Evolutionary conservation across 2,888 invertebrate genomes (phyloP), one percentile per base, ranked within the genome.

Genomic region (Sussaba pulchella): DNA sequence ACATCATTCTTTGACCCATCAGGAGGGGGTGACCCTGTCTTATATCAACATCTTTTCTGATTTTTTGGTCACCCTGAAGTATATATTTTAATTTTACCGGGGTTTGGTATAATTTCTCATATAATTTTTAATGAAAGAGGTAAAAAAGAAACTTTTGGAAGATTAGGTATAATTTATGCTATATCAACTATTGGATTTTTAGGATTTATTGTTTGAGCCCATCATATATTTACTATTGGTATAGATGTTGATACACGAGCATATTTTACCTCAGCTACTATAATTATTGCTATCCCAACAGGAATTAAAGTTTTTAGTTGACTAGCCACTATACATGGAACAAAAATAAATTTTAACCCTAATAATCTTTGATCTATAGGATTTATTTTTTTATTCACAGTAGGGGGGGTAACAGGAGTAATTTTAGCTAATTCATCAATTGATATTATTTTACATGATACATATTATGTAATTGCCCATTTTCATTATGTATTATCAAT

Each of bases 51-150:
- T 92, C 93, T 97, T 94, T 96, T 97, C 93, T 97, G 96, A 95
- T 97, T 97, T 93, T 97, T 97, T 94, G 97, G 96, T 0, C 97
- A 97, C 73, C 97, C 96, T 9, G 96, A 97, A 95, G 96, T 97
- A 82, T 97, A 97, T 93, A 96, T 97, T 96, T 93, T 97, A 93
- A 96, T 97, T 95, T 89, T 97, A 87, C 96, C 96, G 0, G 96
- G 95, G 92, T 97, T 97, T 94, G 96, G 96, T 0, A 94, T 97
- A 93, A 95, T 97, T 91, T 96, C 96, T 0, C 96, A 96, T 90
- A 95, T 96, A 93, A 95, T 96, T 92, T 94, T 94, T 0, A 95
- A 95, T 94, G 95, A 96, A 94, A 95, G 95, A 90, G 95, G 95
- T 6, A 96, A 96, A 94, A 95, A 95, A 87, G 94, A 95, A 94